Base-by-base conservation (phyloP, 2,797 vertebrate species). In the Pseudotriccus pelzelni region DNA sequence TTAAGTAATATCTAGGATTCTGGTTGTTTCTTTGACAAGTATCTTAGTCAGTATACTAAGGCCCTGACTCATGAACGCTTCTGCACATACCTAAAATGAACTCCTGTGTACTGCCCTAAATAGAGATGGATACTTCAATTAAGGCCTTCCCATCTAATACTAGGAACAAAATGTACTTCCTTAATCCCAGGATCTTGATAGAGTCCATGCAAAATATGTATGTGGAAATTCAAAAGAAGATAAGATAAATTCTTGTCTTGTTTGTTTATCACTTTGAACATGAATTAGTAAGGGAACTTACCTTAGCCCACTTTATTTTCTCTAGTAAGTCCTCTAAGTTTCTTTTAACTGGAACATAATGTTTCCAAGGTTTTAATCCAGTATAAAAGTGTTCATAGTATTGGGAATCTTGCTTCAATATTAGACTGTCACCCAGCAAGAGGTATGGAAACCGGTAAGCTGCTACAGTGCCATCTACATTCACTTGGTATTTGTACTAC, bases 401-500 rank as follows among this genome's bases (percentile, higher is more conserved):
- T 3, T 97, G 98, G 0, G 99, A 99, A 75, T 98, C 98, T 97
- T 99, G 99, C 96, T 99, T 99, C 91, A 99, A 95, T 39, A 99
- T 98, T 88, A 99, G 97, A 70, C 99, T 99, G 98, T 98, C 98
- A 4, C 99, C 99, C 52, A 99, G 97, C 98, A 99, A 98, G 84
- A 99, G 98, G 96, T 99, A 99, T 0, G 99, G 99, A 66, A 99
- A 99, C 74, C 99, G 98, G 79, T 99, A 99, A 1, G 99, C 99
- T 20, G 99, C 99, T 87, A 99, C 99, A 0, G 99, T 99, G 6
- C 99, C 99, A 2, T 99, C 99, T 87, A 99, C 96, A 12, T 99
- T 99, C 97, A 99, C 98, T 95, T 99, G 99, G 96, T 99, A 99
- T 95, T 99, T 99, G 96, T 98, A 99, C 99, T 99, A 63, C 55